These are phyloP conservation scores for Tetranychus piercei DNA, from an alignment of 2,888 invertebrate genomes.

Conservation along the genomic window DNA sequence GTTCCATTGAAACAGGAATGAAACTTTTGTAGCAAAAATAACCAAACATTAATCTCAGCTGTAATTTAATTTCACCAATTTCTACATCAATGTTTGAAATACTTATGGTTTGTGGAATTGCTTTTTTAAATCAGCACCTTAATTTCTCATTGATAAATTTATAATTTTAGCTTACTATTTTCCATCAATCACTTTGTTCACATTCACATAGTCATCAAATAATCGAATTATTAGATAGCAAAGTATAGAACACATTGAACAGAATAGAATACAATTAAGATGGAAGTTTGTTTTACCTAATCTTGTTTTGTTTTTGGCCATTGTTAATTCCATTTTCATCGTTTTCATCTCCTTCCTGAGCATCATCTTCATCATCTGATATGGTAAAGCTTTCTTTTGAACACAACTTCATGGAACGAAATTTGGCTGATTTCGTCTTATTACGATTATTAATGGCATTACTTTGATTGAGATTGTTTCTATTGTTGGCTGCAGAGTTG, in stretches of 20 bases:
- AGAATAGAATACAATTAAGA: not conserved
- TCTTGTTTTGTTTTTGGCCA: not conserved
- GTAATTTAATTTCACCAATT: too few species aligned
- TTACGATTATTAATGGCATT: not conserved
- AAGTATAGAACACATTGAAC: not conserved
- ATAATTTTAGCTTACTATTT: too few species aligned
- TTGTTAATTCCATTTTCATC: slow-evolving; percentile 12
- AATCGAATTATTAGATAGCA: too few species aligned
- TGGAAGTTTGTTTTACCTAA: not conserved
- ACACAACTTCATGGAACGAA: slow-evolving; percentile 25
- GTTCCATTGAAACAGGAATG: too few species aligned
- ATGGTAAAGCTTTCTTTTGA: slow-evolving; percentile 23
- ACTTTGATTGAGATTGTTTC: not conserved
- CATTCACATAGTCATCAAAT: too few species aligned
- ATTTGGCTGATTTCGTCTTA: slow-evolving; percentile 19
- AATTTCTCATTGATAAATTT: too few species aligned
- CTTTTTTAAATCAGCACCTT: too few species aligned
- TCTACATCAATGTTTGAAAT: too few species aligned
- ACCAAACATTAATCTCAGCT: too few species aligned
- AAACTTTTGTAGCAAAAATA: too few species aligned
- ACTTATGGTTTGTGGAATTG: too few species aligned
- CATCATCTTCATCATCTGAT: slow-evolving; percentile 25
- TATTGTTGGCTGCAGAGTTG: not conserved
- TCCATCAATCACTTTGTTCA: too few species aligned
- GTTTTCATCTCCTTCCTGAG: slow-evolving; percentile 12